These are phyloP conservation scores for Larimichthys polyactis DNA, from an alignment of 2,113 vertebrate genomes.

Conservation along the genomic window DNA sequence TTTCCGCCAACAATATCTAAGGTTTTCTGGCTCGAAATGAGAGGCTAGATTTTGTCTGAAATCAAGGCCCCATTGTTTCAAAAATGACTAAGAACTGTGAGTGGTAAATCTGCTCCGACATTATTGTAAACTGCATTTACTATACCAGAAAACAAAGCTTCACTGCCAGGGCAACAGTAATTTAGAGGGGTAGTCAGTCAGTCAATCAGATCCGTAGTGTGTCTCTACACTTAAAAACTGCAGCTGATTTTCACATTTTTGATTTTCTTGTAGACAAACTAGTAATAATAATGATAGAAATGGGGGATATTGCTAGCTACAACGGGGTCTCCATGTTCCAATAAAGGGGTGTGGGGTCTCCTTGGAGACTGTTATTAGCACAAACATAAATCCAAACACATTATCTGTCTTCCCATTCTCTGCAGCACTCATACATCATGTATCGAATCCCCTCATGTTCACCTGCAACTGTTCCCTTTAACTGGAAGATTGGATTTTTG, in stretches of 20 bases:
- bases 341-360: neutral
- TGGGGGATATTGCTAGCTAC: no score
- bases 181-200: neutral
- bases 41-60: no score
- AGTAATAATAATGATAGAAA: neutral
- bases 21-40: no score
- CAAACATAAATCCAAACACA: slow-evolving; percentile 15
- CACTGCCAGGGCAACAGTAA: neutral
- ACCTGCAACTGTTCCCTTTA: neutral
- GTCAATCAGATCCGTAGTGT: neutral
- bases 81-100: no score
- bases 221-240: no score
- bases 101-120: no score
- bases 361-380: slow-evolving; percentile 17
- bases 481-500: slow-evolving; percentile 35
- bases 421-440: slow-evolving; percentile 25
- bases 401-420: slow-evolving; percentile 25
- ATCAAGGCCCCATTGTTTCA: no score
- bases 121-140: no score
- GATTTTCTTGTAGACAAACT: neutral
- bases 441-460: slow-evolving; percentile 15
- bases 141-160: no score
- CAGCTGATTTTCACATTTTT: no score
- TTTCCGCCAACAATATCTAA: no score
- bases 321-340: neutral